These are phyloP conservation scores for Melanostoma mellinum DNA, from an alignment of 2,888 invertebrate genomes.

Conservation along the genomic window DNA sequence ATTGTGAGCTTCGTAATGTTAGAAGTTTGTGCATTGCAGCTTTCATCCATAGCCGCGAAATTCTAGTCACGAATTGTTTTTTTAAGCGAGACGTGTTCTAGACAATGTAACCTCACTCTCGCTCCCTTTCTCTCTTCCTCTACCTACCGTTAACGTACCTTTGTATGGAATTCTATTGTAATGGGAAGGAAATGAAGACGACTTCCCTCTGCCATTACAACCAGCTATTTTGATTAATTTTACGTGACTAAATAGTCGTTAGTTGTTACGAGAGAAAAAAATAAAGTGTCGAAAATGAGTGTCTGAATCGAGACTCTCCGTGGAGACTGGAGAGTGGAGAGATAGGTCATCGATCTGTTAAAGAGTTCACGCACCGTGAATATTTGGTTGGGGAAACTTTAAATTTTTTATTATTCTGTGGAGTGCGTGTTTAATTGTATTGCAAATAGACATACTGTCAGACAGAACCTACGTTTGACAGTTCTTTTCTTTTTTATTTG, in stretches of 20 bases:
- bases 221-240: constrained; percentile 36
- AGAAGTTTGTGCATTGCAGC: background rate
- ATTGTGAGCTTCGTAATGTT: constrained; percentile 17
- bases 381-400: constrained; percentile 13
- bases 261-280: background rate
- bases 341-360: constrained; percentile 65
- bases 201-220: constrained; percentile 48
- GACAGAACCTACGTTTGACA: constrained; percentile 60
- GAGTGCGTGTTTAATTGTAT: constrained; percentile 69
- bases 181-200: constrained; percentile 64
- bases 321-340: constrained; percentile 8
- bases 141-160: background rate
- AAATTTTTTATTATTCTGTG: constrained; percentile 48
- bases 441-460: constrained; percentile 72
- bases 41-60: constrained; percentile 39
- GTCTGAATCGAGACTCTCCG: constrained; percentile 3
- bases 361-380: constrained; percentile 60
- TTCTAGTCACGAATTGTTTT: constrained; percentile 62
- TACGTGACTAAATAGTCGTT: constrained; percentile 62
- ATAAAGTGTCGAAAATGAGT: constrained; percentile 1
- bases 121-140: background rate
- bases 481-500: constrained; percentile 31
- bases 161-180: constrained; percentile 20
- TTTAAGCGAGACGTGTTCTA: constrained; percentile 66
- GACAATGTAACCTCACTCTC: constrained; percentile 32